Evolutionary conservation across 1,140 invertebrate genomes (phyloP), one percentile per base, ranked within the genome.

Genomic region (Macrosteles quadrilineatus): DNA sequence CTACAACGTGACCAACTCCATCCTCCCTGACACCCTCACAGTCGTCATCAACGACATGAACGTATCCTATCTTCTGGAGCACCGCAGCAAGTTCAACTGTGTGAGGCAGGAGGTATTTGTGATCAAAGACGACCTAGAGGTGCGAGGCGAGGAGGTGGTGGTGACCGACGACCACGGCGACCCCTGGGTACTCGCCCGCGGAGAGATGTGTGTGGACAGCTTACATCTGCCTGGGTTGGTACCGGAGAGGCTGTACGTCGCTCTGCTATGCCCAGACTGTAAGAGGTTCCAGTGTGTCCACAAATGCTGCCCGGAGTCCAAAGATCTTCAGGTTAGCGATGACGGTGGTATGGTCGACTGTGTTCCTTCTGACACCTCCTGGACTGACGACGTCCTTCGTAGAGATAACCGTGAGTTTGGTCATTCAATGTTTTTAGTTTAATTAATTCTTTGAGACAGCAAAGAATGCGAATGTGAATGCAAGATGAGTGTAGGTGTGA

Each of bases 131-230:
- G 70, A 68, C 53, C n/a, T 67, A n/a, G 29, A 25, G 0, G 43
- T 71, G 45, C 30, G 45, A 23, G 64, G 36, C 64, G 45, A 67
- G 43, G 53, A 55, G 2, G 50, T 71, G 53, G 25, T 36, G 9
- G 25, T 57, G 17, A 32, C 50, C 50, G 47, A 31, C 14, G 50
- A 47, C 19, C 30, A 19, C 0, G 31, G 50, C 2, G 45, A 67
- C 29, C 14, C 14, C 23, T 31, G 67, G 29, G 30, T 27, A n/a
- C 68, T 72, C 19, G 0, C 32, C n/a, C 21, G 23, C 19, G 2
- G 14, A 14, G 66, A 68, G 29, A 47, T 68, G 21, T 72, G 71
- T 45, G 32, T 72, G 25, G 71, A 72, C 57, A 55, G 67, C 19
- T 31, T 72, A 67, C 47, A 53, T 1, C 30, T 72, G 57, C 2